Conservation (phyloP, 2,888 invertebrate species). For the Ornithoptera priamus region DNA sequence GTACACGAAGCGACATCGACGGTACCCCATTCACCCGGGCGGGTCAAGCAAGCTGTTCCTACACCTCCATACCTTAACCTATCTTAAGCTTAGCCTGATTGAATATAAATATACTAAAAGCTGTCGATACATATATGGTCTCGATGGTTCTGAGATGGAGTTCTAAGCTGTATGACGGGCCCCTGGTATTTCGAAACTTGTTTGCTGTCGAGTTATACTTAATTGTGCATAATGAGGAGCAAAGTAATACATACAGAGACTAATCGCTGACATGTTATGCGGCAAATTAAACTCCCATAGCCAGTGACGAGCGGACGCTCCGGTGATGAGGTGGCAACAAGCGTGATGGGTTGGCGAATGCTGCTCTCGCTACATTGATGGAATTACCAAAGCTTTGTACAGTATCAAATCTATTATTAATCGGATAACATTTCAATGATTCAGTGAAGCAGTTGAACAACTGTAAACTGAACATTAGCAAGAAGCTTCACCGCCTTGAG, state of each 20-base stretch:
- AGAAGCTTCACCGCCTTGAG: not conserved
- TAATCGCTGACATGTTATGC: constrained; percentile 38
- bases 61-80: constrained; percentile 48
- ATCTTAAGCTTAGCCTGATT: constrained; percentile 46
- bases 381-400: not conserved
- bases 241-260: constrained; percentile 51
- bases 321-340: not conserved
- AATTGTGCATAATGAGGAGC: constrained; percentile 62
- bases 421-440: not conserved
- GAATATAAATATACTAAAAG: constrained; percentile 50
- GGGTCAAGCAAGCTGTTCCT: constrained; percentile 35
- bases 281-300: constrained; percentile 44
- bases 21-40: constrained; percentile 35
- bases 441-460: not conserved
- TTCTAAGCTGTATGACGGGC: constrained; percentile 45
- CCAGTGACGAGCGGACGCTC: constrained; percentile 18
- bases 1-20: constrained; percentile 66
- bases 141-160: constrained; percentile 33
- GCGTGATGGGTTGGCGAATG: not conserved
- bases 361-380: not conserved
- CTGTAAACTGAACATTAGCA: not conserved
- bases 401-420: not conserved
- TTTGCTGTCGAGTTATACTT: constrained; percentile 39
- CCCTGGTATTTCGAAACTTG: constrained; percentile 47
- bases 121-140: constrained; percentile 41